phyloP scores from a whole-genome alignment of 2,888 invertebrate genomes.

The Mythimna loreyi region DNA sequence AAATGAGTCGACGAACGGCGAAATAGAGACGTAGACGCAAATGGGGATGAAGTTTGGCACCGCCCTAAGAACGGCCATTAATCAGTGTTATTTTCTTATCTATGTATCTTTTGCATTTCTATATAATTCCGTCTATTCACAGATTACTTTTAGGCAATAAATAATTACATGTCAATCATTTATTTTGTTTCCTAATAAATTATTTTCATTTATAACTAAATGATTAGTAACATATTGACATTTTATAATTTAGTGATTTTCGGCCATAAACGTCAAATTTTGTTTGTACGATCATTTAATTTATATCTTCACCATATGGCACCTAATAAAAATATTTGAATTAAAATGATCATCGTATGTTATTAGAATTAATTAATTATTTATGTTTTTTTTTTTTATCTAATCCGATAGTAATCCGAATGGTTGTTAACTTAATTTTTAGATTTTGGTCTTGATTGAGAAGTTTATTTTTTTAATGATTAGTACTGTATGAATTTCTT shows the following conservation, averaged over 20 bases:
- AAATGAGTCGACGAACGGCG: slow-evolving; percentile 79
- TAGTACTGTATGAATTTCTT: too few species aligned
- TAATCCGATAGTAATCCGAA: slow-evolving; percentile 5
- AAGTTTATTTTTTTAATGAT: not conserved
- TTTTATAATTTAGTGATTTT: slow-evolving; percentile 34
- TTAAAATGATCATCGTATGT: slow-evolving; percentile 32
- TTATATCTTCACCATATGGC: slow-evolving; percentile 46
- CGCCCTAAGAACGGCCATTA: slow-evolving; percentile 78
- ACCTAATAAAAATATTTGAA: slow-evolving; percentile 59
- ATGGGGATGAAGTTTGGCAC: slow-evolving; percentile 73
- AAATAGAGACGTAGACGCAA: slow-evolving; percentile 81
- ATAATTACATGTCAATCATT: not conserved
- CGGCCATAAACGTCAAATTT: slow-evolving; percentile 42
- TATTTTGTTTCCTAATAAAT: slow-evolving; percentile 15
- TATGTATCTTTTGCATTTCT: slow-evolving; percentile 36
- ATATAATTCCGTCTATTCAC: slow-evolving; percentile 7
- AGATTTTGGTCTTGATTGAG: too few species aligned
- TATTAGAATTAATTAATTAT: slow-evolving; percentile 33
- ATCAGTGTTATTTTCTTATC: slow-evolving; percentile 59
- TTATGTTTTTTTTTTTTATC: slow-evolving; percentile 37
- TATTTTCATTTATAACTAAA: slow-evolving; percentile 2
- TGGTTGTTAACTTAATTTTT: not conserved
- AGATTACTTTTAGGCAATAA: slow-evolving; percentile 3
- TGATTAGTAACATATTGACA: slow-evolving; percentile 16
- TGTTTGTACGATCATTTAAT: slow-evolving; percentile 34